Base-by-base conservation (phyloP, 1,140 invertebrate genomes). In the Lepidostoma basale region DNA sequence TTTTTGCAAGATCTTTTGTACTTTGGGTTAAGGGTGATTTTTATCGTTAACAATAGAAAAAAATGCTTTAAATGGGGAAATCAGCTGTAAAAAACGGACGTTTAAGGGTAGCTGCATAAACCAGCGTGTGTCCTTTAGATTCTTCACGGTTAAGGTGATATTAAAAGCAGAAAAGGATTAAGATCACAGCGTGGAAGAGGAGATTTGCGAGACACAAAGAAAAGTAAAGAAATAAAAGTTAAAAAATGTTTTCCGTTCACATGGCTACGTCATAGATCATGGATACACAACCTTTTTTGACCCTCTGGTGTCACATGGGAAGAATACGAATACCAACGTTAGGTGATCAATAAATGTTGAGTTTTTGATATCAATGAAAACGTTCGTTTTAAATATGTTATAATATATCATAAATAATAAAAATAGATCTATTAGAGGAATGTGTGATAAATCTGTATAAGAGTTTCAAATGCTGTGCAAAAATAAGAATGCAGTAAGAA, bases 111-210 rank as follows among this genome's bases (percentile, higher is more conserved):
- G 26, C 28, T 54, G 14, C 20, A 1, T 26, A 54, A 42, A 40
- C 20, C 62, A 65, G 62, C 62, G 6, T 36, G 47, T 12, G 12
- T 42, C 20, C 22, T 65, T 40, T 42, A 16, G 16, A 20, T 30
- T 8, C 42, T 65, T 65, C 62, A 56, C 62, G 49, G 22, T 39
- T 14, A 54, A 54, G 23, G 25, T 65, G 30, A 20, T 25, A 54
- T 54, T 42, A 65, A 65, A 54, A 14, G 36, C 12, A 62, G 36
- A n/a, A 62, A 62, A 62, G 59, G 59, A 62, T 62, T 62, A 45
- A 14, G 18, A 45, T 62, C 59, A 45, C 59, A 28, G 59, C 59
- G 20, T 45, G 42, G 42, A 62, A 62, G 59, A 62, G 9, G 28
- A 39, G 36, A 59, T 59, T 56, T 56, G 52, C 26, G 25, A 45